Conservation (phyloP, 2,113 vertebrate genomes). For the Bubalus kerabau region DNA sequence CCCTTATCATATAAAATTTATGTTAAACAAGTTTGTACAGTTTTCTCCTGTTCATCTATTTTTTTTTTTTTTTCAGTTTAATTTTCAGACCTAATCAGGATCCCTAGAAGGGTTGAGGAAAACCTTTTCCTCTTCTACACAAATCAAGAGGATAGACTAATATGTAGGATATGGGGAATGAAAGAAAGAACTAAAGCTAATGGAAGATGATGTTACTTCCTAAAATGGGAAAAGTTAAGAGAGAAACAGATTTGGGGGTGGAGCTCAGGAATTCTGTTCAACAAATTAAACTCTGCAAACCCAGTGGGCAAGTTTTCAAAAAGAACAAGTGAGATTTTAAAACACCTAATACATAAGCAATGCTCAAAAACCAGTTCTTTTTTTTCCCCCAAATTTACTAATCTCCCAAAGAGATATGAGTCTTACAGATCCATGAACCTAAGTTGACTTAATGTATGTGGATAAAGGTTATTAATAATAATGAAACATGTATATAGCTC, state of each 20-base stretch:
- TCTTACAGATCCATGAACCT: background rate
- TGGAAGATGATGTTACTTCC: background rate
- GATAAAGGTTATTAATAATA: background rate
- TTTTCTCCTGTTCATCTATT: background rate
- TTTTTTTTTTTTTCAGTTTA: background rate
- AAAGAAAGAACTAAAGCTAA: background rate
- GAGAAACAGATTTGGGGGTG: background rate
- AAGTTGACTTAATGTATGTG: background rate
- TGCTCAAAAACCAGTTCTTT: background rate
- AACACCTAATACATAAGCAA: background rate
- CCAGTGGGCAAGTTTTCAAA: background rate
- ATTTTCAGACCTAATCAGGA: background rate
- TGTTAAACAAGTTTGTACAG: background rate
- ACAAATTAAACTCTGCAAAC: background rate
- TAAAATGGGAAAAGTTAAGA: background rate
- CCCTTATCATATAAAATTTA: background rate
- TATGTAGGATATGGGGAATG: background rate
- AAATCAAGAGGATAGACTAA: background rate
- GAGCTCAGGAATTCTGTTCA: background rate
- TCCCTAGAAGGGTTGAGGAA: background rate
- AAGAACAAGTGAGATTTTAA: slow-evolving; percentile 13
- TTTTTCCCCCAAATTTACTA: background rate
- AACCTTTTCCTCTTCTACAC: background rate
- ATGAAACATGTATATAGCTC: background rate
- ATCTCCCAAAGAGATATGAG: background rate